Conservation (phyloP, 2,888 invertebrate species). For the Campoletis raptor region DNA sequence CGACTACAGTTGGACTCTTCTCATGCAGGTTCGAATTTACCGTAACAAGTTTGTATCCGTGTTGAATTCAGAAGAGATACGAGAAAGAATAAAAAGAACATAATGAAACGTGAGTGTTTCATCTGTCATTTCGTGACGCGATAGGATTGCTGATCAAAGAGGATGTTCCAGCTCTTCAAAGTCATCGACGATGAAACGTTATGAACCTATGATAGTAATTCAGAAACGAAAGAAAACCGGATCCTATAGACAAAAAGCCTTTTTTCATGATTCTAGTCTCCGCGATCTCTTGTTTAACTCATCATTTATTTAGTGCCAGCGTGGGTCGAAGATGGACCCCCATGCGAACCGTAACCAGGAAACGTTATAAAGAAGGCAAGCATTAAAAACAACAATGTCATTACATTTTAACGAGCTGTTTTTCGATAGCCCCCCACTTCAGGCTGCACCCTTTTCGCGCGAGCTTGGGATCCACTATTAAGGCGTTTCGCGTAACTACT, state of each 20-base stretch:
- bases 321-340: conserved; percentile 71
- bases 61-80: conserved; percentile 51
- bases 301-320: neutral
- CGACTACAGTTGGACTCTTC: conserved; percentile 59
- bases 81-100: neutral
- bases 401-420: conserved; percentile 83
- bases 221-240: neutral
- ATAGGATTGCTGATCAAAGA: neutral
- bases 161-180: neutral
- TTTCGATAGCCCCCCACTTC: conserved; percentile 69
- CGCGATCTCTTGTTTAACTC: no score
- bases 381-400: conserved; percentile 83
- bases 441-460: conserved; percentile 71
- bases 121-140: neutral
- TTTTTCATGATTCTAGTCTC: neutral
- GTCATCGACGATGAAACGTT: neutral
- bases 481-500: conserved; percentile 68
- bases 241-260: neutral
- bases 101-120: neutral
- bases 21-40: conserved; percentile 85
- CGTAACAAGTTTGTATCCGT: conserved; percentile 85
- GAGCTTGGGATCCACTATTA: conserved; percentile 68
- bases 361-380: conserved; percentile 84
- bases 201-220: neutral
- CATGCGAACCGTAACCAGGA: conserved; percentile 77